Evolutionary conservation across 2,113 vertebrate species (phyloP).

Genomic region (Aix galericulata): DNA sequence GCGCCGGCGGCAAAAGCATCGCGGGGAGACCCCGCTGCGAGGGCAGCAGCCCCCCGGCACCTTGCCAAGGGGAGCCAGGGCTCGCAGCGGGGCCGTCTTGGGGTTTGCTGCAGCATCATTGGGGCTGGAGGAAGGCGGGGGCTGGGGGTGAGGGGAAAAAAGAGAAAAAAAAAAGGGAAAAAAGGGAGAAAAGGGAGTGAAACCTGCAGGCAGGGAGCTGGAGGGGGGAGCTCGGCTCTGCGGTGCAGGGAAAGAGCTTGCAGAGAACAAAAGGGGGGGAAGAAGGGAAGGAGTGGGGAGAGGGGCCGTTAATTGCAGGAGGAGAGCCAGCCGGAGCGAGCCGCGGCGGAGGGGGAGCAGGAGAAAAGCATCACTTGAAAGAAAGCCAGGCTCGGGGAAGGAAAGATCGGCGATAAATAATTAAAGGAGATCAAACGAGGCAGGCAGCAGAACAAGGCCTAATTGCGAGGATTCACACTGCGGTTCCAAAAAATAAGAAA

Average conservation of each 20-base stretch:
- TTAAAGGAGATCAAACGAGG: conserved; percentile 63
- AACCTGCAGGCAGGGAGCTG: neutral
- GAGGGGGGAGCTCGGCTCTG: neutral
- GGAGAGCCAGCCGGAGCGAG: neutral
- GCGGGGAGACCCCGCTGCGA: neutral
- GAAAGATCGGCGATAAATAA: conserved; percentile 37
- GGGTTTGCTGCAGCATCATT: neutral
- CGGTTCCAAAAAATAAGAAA: neutral
- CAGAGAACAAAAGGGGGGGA: conserved; percentile 41
- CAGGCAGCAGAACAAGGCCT: conserved; percentile 45
- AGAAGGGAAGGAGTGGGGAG: neutral
- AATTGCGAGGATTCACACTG: conserved; percentile 24
- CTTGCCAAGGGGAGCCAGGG: neutral
- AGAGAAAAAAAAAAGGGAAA: neutral
- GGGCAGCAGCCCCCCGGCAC: neutral
- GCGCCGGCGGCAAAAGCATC: neutral
- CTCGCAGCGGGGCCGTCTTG: rapidly evolving
- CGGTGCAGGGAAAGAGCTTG: rapidly evolving
- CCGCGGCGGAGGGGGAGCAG: neutral
- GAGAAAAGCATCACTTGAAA: conserved; percentile 43
- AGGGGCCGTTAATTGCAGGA: neutral
- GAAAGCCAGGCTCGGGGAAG: neutral
- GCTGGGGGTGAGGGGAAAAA: rapidly evolving
- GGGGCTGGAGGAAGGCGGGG: neutral
- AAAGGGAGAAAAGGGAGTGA: neutral